Base-by-base conservation (phyloP, 2,888 invertebrate species). In the Arenicola marina region DNA sequence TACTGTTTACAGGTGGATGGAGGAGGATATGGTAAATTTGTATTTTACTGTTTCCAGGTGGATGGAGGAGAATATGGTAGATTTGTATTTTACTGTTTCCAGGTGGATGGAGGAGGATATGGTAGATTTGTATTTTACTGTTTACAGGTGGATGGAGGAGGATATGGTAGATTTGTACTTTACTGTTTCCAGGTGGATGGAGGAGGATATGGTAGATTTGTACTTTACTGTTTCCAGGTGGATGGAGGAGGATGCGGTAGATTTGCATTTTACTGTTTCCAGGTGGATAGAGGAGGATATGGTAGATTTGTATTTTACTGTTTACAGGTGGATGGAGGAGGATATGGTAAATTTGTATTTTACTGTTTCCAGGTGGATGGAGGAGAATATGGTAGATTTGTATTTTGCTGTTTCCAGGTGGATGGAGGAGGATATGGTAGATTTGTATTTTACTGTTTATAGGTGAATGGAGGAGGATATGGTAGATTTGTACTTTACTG, bases 71-170 rank as follows among this genome's bases (percentile, higher is more conserved):
- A 76, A 78, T 2, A 75, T 82, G 67, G 46, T 85, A n/a, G 75
- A 79, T 44, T 60, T 66, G 53, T 33, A 7, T 7, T 55, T 59
- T 1, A 15, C 11, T 59, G 2, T 7, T 4, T 51, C 4, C 61
- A 77, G 80, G 32, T 85, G 84, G 84, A 83, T 86, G 83, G 78
- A 78, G 64, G 84, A 83, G 59, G 76, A 78, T 2, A 75, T 82
- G 67, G 46, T 85, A n/a, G 75, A 79, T 44, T 60, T 66, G 53
- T 33, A 7, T 7, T 55, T 59, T 1, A 15, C 11, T 59, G 2
- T 7, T 4, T 51, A 4, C 61, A 77, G 80, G 32, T 85, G 84
- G 84, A 83, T 86, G 83, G 78, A 78, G 64, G 84, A 83, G 59
- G 76, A 78, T 2, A 75, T 82, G 67, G 46, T 85, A n/a, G 75